These are phyloP conservation scores for Oscheius sp. DNA, from an alignment of 2,888 invertebrate genomes.

Conservation along the genomic window DNA sequence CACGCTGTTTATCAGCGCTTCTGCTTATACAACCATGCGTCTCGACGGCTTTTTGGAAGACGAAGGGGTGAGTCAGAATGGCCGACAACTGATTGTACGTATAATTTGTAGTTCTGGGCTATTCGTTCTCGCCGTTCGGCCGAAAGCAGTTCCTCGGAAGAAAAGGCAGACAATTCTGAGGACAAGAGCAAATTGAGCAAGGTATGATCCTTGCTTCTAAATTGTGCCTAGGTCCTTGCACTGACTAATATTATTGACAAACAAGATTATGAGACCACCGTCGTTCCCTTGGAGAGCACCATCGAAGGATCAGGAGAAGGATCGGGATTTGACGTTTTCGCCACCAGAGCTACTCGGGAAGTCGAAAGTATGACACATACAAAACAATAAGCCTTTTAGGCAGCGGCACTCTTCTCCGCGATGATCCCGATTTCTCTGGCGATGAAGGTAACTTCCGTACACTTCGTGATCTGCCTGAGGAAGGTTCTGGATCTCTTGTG, in stretches of 20 bases:
- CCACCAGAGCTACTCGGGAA: background rate
- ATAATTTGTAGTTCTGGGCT: background rate
- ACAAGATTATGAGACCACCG: background rate
- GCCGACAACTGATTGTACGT: too few relatives aligned
- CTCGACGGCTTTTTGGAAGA: background rate
- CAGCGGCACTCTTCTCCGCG: too few relatives aligned
- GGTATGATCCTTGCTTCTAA: background rate
- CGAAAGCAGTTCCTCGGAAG: slow-evolving; percentile 20
- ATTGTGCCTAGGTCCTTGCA: background rate
- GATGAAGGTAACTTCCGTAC: background rate
- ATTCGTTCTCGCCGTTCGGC: background rate
- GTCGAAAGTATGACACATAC: background rate
- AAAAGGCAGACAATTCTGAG: background rate
- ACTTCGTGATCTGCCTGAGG: background rate
- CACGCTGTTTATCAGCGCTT: background rate
- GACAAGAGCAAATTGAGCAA: background rate
- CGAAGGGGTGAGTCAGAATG: background rate
- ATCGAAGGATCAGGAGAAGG: background rate
- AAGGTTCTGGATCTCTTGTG: background rate
- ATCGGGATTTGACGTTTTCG: background rate
- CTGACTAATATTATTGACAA: background rate
- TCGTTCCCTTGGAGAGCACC: background rate
- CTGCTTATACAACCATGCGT: background rate
- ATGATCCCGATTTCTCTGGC: background rate
- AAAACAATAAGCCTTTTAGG: background rate